These are phyloP conservation scores for Carollia perspicillata DNA, from an alignment of 2,113 vertebrate genomes.

Conservation along the genomic window DNA sequence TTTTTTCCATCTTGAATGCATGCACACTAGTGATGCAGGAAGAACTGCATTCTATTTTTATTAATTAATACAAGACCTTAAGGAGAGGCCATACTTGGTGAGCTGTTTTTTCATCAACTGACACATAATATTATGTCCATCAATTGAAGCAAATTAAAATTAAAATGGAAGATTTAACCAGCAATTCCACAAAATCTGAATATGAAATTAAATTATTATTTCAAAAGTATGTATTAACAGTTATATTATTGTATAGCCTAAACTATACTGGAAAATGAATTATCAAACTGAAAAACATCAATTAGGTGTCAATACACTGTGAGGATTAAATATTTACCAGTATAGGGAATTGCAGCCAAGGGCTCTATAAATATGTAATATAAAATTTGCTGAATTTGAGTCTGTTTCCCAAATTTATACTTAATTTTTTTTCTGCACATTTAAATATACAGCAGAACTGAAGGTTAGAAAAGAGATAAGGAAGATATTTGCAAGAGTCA, in stretches of 20 bases:
- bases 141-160: neutral
- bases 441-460: conserved; percentile 47
- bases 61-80: neutral
- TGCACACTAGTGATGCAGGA: rapidly evolving
- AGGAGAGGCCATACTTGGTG: neutral
- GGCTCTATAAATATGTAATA: neutral
- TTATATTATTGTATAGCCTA: neutral
- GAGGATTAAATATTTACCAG: neutral
- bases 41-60: neutral
- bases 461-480: conserved; percentile 29
- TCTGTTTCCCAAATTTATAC: conserved; percentile 18
- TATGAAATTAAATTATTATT: neutral
- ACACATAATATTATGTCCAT: neutral
- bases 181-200: neutral
- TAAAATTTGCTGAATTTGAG: conserved; percentile 55
- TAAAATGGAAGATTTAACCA: neutral
- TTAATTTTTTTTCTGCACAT: neutral
- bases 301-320: neutral
- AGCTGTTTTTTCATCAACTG: neutral
- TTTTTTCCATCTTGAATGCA: neutral
- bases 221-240: neutral
- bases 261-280: neutral
- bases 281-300: neutral
- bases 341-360: neutral
- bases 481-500: conserved; percentile 36